These are phyloP conservation scores for Philantomba maxwellii DNA, from an alignment of 2,113 vertebrate species.

Conservation along the genomic window DNA sequence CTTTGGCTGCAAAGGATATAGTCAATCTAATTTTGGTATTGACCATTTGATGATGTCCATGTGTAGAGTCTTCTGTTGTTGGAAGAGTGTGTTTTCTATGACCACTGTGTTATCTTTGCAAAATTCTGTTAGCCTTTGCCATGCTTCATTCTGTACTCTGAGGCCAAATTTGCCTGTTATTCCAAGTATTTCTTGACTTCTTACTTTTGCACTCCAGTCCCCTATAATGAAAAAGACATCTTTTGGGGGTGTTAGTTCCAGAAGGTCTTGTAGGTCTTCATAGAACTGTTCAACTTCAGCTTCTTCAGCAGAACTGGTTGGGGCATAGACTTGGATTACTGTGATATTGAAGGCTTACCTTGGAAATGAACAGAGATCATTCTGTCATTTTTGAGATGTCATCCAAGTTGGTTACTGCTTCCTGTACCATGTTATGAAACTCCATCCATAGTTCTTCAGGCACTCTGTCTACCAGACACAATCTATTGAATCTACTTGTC, in stretches of 20 bases:
- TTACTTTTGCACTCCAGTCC: neutral
- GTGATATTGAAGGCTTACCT: neutral
- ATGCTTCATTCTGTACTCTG: neutral
- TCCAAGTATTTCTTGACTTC: neutral
- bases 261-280: neutral
- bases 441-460: neutral
- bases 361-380: neutral
- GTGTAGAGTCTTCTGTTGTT: neutral
- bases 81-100: neutral
- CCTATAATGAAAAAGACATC: neutral
- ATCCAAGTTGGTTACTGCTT: neutral
- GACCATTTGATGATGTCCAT: neutral
- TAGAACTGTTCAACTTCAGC: neutral
- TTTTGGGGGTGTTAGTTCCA: neutral
- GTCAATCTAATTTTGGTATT: neutral
- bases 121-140: neutral
- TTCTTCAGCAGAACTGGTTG: neutral
- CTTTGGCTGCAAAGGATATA: neutral
- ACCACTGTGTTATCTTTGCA: neutral
- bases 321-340: neutral
- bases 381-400: neutral
- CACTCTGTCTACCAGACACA: neutral
- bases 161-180: neutral
- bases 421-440: neutral
- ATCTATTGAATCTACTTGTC: neutral